Percentiles rank a stretch among this genome's conserved stretches.
phyloP scores from a whole-genome alignment of 2,797 vertebrate species.

The Toxotes lorentzi region DNA sequence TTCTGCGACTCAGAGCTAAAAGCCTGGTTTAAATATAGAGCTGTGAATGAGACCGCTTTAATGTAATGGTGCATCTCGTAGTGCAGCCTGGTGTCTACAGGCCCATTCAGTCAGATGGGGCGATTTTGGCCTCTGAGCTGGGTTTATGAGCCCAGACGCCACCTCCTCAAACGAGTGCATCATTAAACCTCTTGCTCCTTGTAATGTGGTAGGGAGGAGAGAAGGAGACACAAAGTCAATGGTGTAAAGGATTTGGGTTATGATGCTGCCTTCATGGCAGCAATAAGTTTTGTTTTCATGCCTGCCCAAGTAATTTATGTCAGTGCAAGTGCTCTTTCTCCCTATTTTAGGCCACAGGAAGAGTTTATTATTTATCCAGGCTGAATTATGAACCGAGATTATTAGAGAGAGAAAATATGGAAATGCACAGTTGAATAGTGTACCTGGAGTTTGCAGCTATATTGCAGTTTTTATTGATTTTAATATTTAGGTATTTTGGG shows the following conservation, averaged over 20 bases:
- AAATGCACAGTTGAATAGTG: not conserved
- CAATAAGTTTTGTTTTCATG: conserved; percentile 45
- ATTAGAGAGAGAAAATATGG: not conserved
- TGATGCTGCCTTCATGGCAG: conserved; percentile 11
- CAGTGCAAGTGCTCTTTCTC: not conserved
- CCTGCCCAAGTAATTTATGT: conserved; percentile 14
- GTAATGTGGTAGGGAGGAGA: conserved; percentile 38
- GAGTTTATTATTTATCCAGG: not conserved
- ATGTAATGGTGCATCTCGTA: conserved; percentile 61
- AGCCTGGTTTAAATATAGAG: conserved; percentile 40
- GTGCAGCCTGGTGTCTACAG: conserved; percentile 35
- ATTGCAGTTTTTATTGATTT: not conserved
- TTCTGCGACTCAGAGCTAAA: conserved; percentile 3
- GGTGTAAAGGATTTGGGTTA: conserved; percentile 11
- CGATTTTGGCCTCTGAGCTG: conserved; percentile 50
- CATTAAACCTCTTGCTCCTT: conserved; percentile 60
- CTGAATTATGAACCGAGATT: not conserved
- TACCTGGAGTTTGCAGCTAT: no score
- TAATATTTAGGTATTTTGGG: not conserved
- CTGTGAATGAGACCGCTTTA: conserved; percentile 50
- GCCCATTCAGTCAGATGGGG: conserved; percentile 56
- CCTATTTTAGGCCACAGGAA: not conserved
- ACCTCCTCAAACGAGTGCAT: conserved; percentile 60
- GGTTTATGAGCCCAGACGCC: conserved; percentile 69
- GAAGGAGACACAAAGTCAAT: conserved; percentile 24